These are phyloP conservation scores for Calypte anna DNA, from an alignment of 2,113 vertebrate species.

Conservation along the genomic window DNA sequence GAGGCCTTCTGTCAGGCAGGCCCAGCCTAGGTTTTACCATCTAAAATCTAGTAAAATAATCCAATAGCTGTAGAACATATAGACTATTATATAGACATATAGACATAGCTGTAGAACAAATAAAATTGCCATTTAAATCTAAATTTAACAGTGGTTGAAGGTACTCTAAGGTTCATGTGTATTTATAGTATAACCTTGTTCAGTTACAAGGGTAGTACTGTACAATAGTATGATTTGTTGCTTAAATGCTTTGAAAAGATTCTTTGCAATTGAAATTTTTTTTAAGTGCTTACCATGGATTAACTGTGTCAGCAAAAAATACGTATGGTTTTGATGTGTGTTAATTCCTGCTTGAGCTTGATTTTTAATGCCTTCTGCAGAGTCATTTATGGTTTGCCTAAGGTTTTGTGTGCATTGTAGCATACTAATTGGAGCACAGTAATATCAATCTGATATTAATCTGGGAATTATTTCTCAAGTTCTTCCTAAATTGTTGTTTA, in stretches of 20 bases:
- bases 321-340: neutral
- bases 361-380: constrained; percentile 9
- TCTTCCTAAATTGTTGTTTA: neutral
- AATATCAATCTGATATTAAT: neutral
- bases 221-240: neutral
- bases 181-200: neutral
- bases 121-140: neutral
- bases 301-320: constrained; percentile 5
- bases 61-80: neutral
- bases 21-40: neutral
- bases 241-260: neutral
- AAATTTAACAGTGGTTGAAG: neutral
- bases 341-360: constrained; percentile 38
- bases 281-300: neutral
- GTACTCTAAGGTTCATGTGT: neutral
- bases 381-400: neutral
- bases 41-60: neutral
- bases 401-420: neutral
- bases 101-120: neutral
- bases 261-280: neutral
- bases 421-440: neutral
- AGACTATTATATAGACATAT: too few species aligned
- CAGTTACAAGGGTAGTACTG: neutral
- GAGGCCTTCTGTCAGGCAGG: neutral
- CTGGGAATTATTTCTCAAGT: neutral